Percentiles rank a stretch among this genome's conserved stretches.
phyloP scores from a whole-genome alignment of 2,113 vertebrate genomes.

The Brachyhypopomus occidentalis region DNA sequence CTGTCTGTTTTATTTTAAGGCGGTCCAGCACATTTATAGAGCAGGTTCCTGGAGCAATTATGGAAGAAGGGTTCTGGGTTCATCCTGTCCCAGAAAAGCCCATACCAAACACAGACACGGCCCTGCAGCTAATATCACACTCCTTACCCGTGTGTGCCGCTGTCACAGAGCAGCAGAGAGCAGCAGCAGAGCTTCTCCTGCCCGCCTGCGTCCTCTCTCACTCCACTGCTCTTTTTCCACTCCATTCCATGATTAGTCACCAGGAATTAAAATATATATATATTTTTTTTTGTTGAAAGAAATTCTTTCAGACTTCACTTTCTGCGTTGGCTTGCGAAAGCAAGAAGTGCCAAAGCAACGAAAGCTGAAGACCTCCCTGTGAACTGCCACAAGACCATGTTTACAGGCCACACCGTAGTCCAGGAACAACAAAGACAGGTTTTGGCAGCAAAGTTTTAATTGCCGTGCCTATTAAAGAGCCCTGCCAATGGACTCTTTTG shows the following conservation, averaged over 20 bases:
- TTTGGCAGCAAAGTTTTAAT: constrained; percentile 61
- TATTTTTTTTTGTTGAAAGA: not conserved
- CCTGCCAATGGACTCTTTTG: constrained; percentile 58
- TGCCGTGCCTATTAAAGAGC: constrained; percentile 57
- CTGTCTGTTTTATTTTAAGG: constrained; percentile 45
- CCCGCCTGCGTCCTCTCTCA: constrained; percentile 13
- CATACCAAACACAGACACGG: constrained; percentile 26
- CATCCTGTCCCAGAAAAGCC: constrained; percentile 38
- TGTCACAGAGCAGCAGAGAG: constrained; percentile 35
- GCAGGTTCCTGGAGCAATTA: constrained; percentile 46
- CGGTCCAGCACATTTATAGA: constrained; percentile 40
- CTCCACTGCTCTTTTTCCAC: constrained; percentile 14
- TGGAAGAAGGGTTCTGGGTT: constrained; percentile 41
- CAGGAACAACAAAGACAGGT: constrained; percentile 59
- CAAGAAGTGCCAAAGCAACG: constrained; percentile 44
- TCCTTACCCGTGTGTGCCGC: constrained; percentile 18
- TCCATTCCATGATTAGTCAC: constrained; percentile 38
- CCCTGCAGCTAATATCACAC: constrained; percentile 39
- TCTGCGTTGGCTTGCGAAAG: constrained; percentile 45
- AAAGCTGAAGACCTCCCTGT: constrained; percentile 49
- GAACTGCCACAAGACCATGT: constrained; percentile 50
- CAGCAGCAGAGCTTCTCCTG: constrained; percentile 41
- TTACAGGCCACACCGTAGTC: constrained; percentile 55
- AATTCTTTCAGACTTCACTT: constrained; percentile 31
- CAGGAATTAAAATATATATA: not conserved